Base-by-base conservation (phyloP, 53 echinoderm and acorn worm genomes). In the Patiria pectinifera region DNA sequence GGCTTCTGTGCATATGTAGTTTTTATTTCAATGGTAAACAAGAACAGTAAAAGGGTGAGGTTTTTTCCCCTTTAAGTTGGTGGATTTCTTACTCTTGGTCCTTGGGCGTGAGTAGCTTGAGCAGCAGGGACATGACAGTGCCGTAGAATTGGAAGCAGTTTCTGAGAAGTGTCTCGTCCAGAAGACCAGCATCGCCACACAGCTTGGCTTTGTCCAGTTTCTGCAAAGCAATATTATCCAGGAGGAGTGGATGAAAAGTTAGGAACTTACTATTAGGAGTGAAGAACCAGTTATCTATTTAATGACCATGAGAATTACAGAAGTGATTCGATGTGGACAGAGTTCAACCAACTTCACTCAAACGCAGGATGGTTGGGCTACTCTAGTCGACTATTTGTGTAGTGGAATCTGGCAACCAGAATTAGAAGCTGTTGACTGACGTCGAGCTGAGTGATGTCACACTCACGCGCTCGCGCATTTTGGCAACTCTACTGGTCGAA, bases 111-210 rank as follows among this genome's bases (percentile, higher is more conserved):
- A 99, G 95, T 70, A 99, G 86, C 16, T 91, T 86, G 13, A 96
- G 89, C 11, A 99, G 86, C 24, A 99, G 91, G 22, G 87, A 87
- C 96, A 99, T 96, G 85, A 97, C 97, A 53, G 92, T 94, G 75
- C 97, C 93, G 82, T 98, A 98, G 80, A 98, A 98, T 74, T 95
- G 93, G 87, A 97, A 97, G 87, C 96, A 95, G 46, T 96, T 95
- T 77, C 99, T 85, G 9, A 98, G 94, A 9, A 98, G 95, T 48
- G 76, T 95, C 85, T 98, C 99, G 85, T 98, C 97, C 0, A 98
- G 94, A 19, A 98, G 96, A 24, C 99, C 99, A 1, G 96, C 99
- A 94, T 98, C 99, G 15, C 96, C 96, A 93, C 99, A 98, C 46
- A 94, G 84, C 89, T 98, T 98, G 78, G 99, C 95, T 45, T 95